Evolutionary conservation across 2,113 vertebrate species (phyloP).

Genomic region (Phyllostomus hastatus): DNA sequence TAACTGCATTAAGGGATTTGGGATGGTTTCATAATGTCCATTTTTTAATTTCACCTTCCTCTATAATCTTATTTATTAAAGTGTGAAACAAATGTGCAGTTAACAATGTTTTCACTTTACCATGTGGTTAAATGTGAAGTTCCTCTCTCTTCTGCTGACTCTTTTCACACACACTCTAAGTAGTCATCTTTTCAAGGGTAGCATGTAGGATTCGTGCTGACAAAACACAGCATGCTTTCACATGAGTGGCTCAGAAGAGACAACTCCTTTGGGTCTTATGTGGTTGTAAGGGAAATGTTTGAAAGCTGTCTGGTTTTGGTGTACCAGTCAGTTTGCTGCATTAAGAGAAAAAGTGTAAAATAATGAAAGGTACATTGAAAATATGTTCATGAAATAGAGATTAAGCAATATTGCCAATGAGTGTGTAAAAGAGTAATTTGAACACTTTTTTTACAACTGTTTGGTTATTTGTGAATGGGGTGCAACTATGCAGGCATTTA

Average conservation of each 20-base stretch:
- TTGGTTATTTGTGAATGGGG: background rate
- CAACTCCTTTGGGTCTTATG: background rate
- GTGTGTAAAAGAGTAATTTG: background rate
- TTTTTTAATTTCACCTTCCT: background rate
- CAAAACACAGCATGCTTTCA: background rate
- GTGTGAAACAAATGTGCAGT: background rate
- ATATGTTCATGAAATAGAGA: background rate
- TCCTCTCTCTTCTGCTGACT: background rate
- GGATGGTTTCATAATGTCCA: background rate
- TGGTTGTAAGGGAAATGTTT: background rate
- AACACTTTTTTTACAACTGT: background rate
- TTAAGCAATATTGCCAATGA: background rate
- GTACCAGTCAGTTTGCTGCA: too few species aligned
- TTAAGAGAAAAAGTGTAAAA: background rate
- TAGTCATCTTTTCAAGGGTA: background rate
- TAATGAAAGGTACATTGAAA: background rate
- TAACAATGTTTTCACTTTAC: background rate
- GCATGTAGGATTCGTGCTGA: background rate
- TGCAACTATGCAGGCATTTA: background rate
- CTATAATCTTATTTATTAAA: background rate
- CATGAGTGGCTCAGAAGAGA: background rate
- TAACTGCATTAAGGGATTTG: background rate
- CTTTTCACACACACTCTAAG: background rate
- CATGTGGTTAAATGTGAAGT: background rate
- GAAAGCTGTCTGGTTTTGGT: background rate